Evolutionary conservation across 1,140 invertebrate species (phyloP).

Genomic region (Scaptomyza graminum): DNA sequence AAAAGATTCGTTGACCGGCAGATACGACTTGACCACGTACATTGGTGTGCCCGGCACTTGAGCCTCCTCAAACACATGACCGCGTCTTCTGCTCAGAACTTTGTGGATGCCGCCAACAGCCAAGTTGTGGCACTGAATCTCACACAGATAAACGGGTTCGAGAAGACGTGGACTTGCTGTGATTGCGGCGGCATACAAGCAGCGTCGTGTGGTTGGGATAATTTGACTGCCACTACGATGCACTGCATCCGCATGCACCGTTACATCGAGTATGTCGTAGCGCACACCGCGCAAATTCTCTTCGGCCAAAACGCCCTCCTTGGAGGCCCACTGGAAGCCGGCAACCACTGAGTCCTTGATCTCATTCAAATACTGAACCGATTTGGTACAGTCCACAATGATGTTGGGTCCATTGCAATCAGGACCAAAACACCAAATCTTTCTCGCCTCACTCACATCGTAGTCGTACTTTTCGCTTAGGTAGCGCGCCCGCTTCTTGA

Average conservation of each 20-base stretch:
- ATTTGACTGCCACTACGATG: slow-evolving; percentile 99
- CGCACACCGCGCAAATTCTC: slow-evolving; percentile 97
- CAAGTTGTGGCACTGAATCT: slow-evolving; percentile 98
- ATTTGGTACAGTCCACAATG: slow-evolving; percentile 98
- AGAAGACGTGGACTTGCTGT: slow-evolving; percentile 97
- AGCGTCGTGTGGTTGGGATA: slow-evolving; percentile 98
- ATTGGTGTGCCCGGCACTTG: slow-evolving; percentile 98
- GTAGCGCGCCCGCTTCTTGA: slow-evolving; percentile 96
- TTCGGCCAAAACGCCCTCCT: slow-evolving; percentile 99
- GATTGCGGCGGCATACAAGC: slow-evolving; percentile 96
- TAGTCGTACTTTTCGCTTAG: slow-evolving; percentile 97
- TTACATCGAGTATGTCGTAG: slow-evolving; percentile 99
- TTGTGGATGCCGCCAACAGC: slow-evolving; percentile 98
- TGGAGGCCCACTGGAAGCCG: slow-evolving; percentile 99
- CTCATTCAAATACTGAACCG: slow-evolving; percentile 98
- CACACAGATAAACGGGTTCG: slow-evolving; percentile 99
- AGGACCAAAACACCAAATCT: slow-evolving; percentile 99
- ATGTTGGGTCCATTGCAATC: slow-evolving; percentile 98
- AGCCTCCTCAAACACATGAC: slow-evolving; percentile 97
- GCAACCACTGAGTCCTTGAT: slow-evolving; percentile 99
- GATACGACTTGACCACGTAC: slow-evolving; percentile 98
- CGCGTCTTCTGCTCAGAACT: slow-evolving; percentile 97
- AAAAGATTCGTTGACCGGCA: slow-evolving; percentile 99
- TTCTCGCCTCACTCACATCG: slow-evolving; percentile 98
- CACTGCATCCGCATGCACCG: slow-evolving; percentile 99